Evolutionary conservation across 2,113 vertebrate genomes (phyloP), one percentile per base, ranked within the genome.

Genomic region (Chaetura pelagica): DNA sequence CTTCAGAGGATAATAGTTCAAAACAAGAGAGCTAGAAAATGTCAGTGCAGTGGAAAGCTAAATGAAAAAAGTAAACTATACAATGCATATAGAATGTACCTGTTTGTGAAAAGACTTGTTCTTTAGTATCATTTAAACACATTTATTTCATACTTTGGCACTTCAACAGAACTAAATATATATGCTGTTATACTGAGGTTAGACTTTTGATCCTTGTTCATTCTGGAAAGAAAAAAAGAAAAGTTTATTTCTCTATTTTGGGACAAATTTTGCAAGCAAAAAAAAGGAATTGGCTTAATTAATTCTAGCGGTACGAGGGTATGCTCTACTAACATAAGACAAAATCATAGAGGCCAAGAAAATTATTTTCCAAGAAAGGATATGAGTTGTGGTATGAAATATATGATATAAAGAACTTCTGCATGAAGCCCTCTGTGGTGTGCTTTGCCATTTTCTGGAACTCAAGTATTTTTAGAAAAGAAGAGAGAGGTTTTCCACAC

Each of bases 1-100:
- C n/a, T 71, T 29, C 77, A 96, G 34, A 96, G 35, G 20, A 16
- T 94, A 94, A 87, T 86, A 17, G 21, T 75, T 97, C 51, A 78
- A 96, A 96, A 82, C 54, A 57, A 5, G 29, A 57, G 57, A 93
- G 17, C 34, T 67, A 30, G 40, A 90, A 78, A 95, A 85, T 13
- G 21, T 57, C 48, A 92, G 30, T 79, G 64, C 48, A 92, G 30
- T 79, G 64, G 29, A 66, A 79, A 69, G 18, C n/a, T 85, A 92
- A 83, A 87, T 42, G 3, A 42, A 48, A 81, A 93, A 81, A 76
- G 57, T 87, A 78, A 24, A 51, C 46, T 1, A 4, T 46, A 75
- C 3, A 64, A 49, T 42, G 22, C 93, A 6, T 3, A 21, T 59
- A 62, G 35, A 35, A 24, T 93, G 30, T 34, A 87, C 51, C 44